phyloP scores from a whole-genome alignment of 2,113 vertebrate species.

The Takifugu flavidus region DNA sequence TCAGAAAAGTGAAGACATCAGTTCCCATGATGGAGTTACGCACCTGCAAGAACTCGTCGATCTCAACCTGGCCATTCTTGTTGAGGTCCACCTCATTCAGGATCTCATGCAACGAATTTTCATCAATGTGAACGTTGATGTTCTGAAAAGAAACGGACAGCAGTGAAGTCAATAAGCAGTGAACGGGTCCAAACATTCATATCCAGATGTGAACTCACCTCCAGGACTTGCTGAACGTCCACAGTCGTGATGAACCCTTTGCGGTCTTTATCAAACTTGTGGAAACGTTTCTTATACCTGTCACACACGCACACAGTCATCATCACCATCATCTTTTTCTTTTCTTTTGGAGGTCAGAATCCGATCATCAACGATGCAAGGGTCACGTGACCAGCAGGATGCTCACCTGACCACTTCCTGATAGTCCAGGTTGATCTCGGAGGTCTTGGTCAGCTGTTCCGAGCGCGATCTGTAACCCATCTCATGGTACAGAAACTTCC shows the following conservation, averaged over 20 bases:
- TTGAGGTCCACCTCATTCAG: constrained; percentile 95
- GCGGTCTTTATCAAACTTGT: constrained; percentile 91
- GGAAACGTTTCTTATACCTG: constrained; percentile 95
- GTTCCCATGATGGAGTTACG: too few species aligned
- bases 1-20: too few species aligned
- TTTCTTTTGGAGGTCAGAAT: too few species aligned
- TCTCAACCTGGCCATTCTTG: constrained; percentile 97
- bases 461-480: constrained; percentile 97
- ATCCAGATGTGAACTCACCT: constrained; percentile 69
- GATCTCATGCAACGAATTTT: constrained; percentile 91
- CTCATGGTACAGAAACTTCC: constrained; percentile 88
- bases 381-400: background rate
- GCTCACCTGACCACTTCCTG: constrained; percentile 85
- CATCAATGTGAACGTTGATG: constrained; percentile 87
- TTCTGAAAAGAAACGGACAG: constrained; percentile 70
- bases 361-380: too few species aligned
- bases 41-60: constrained; percentile 93
- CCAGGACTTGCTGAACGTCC: constrained; percentile 89
- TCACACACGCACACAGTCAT: constrained; percentile 5
- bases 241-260: constrained; percentile 96
- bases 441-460: constrained; percentile 85
- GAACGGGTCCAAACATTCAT: background rate
- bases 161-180: background rate
- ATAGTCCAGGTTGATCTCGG: constrained; percentile 84
- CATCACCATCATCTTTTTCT: background rate